A percentile compares a stretch with the other conserved stretches of the same genome.
These are phyloP conservation scores for Todiramphus saurophagus DNA, from an alignment of 2,113 vertebrate genomes.

Conservation along the genomic window DNA sequence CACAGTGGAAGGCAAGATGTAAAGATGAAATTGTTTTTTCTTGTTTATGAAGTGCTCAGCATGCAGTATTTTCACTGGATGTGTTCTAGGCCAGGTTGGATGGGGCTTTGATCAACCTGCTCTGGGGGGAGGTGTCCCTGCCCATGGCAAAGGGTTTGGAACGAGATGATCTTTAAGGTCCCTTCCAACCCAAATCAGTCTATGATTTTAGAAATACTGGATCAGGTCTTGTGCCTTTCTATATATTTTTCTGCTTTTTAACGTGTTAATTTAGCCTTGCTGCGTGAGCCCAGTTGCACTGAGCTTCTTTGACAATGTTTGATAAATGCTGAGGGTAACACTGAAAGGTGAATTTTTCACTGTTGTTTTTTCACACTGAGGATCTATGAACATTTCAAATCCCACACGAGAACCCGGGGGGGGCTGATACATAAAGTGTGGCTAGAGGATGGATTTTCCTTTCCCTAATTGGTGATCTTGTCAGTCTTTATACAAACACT, in stretches of 20 bases:
- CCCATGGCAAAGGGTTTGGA: too few relatives aligned
- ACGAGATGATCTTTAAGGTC: too few relatives aligned
- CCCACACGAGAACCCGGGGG: neutral
- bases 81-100: too few relatives aligned
- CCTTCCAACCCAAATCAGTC: too few relatives aligned
- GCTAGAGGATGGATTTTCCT: constrained; percentile 42
- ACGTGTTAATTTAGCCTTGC: neutral
- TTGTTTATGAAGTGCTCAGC: neutral
- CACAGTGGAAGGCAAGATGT: neutral
- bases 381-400: neutral
- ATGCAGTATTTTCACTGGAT: neutral
- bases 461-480: neutral
- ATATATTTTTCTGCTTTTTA: neutral
- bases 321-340: neutral
- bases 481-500: neutral
- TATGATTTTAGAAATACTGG: neutral
- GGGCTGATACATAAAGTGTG: neutral
- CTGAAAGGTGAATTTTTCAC: neutral
- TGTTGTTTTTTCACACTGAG: neutral
- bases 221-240: neutral
- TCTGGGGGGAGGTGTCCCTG: too few relatives aligned
- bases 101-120: too few relatives aligned
- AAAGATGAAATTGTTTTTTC: neutral
- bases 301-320: neutral
- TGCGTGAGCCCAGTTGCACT: neutral